Evolutionary conservation across 1,140 invertebrate species (phyloP).

Genomic region (Proctacanthus coquilletti): DNA sequence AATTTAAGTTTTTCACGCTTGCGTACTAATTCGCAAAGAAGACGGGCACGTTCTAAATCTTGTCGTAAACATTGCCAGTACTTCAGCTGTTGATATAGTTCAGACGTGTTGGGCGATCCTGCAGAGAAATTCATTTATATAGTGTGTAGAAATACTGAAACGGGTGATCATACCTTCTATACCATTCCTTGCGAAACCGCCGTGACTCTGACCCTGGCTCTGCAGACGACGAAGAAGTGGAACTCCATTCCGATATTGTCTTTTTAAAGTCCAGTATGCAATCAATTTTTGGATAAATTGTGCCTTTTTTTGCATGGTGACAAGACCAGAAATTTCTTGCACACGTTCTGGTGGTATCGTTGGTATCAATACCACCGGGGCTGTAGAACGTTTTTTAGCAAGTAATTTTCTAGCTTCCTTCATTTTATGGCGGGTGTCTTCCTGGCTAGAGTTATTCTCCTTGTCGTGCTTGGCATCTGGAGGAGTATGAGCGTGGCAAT

Average conservation of each 20-base stretch:
- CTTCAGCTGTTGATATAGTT: conserved; percentile 74
- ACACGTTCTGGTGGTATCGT: conserved; percentile 83
- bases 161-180: conserved; percentile 15
- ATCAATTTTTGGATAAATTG: conserved; percentile 79
- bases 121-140: conserved; percentile 11
- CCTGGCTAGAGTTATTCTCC: conserved; percentile 21
- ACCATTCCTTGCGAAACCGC: conserved; percentile 32
- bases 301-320: conserved; percentile 56
- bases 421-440: conserved; percentile 41
- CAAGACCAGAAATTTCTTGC: conserved; percentile 62
- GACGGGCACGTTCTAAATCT: conserved; percentile 81
- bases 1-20: conserved; percentile 92
- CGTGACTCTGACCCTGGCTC: conserved; percentile 40
- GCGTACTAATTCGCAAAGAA: conserved; percentile 85
- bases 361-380: conserved; percentile 84
- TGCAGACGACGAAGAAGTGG: conserved; percentile 78
- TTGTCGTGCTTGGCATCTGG: conserved; percentile 39
- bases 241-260: conserved; percentile 92
- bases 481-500: conserved; percentile 87
- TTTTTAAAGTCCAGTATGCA: conserved; percentile 88
- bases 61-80: conserved; percentile 91
- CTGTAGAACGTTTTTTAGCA: conserved; percentile 71
- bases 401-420: conserved; percentile 55
- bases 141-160: too few relatives aligned
- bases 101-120: conserved; percentile 43